Conservation (phyloP, 1,140 invertebrate species). For the Zaprionus camerounensis region DNA sequence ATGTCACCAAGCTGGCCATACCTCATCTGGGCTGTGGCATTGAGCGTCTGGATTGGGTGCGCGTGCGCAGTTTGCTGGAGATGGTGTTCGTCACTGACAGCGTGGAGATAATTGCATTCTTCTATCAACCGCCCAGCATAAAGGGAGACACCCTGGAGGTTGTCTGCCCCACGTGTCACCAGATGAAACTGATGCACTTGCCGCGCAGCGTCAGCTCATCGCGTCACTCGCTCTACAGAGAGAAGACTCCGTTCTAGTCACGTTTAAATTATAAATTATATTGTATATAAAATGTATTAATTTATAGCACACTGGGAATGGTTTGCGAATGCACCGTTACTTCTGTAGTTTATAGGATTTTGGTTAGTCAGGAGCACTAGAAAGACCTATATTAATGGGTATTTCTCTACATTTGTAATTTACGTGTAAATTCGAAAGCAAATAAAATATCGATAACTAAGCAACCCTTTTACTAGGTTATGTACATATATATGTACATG, state of each 20-base stretch:
- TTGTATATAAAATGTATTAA: slow-evolving; percentile 33
- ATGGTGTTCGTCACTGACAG: slow-evolving; percentile 85
- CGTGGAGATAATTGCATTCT: slow-evolving; percentile 85
- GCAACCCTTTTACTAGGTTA: background rate
- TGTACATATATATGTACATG: no score
- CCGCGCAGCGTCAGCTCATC: slow-evolving; percentile 70
- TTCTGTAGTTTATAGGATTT: slow-evolving; percentile 57
- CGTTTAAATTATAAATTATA: background rate
- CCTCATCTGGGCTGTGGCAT: slow-evolving; percentile 88
- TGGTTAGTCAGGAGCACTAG: slow-evolving; percentile 36
- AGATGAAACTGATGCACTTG: slow-evolving; percentile 68
- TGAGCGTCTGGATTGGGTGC: slow-evolving; percentile 87
- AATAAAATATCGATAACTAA: slow-evolving; percentile 39
- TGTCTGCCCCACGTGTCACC: slow-evolving; percentile 69
- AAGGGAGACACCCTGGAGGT: slow-evolving; percentile 61
- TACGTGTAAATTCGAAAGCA: slow-evolving; percentile 42
- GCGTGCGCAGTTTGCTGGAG: slow-evolving; percentile 85
- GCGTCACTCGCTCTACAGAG: slow-evolving; percentile 62
- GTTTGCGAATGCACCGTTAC: slow-evolving; percentile 65
- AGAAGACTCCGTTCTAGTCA: slow-evolving; percentile 66
- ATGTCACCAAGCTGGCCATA: slow-evolving; percentile 86
- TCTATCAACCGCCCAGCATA: slow-evolving; percentile 77
- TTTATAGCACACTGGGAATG: slow-evolving; percentile 48
- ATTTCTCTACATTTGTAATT: slow-evolving; percentile 62
- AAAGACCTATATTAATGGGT: slow-evolving; percentile 42